Conservation (phyloP, 2,888 invertebrate species). For the Tethea ocularis region DNA sequence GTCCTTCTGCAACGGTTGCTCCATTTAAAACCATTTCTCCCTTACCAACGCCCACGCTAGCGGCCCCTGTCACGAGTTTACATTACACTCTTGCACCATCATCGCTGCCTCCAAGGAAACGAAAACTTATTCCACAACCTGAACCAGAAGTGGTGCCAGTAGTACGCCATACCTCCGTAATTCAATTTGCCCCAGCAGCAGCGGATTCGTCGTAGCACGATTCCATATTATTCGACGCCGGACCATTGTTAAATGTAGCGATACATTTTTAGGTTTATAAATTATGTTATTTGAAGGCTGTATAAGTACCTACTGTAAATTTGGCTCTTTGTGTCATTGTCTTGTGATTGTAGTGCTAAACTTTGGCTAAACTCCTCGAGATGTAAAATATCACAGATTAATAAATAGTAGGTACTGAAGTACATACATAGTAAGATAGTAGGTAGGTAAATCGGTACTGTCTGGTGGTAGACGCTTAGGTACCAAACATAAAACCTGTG, state of each 20-base stretch:
- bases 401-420: too few relatives aligned
- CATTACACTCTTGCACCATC: constrained; percentile 65
- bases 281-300: constrained; percentile 48
- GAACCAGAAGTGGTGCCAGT: constrained; percentile 65
- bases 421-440: too few relatives aligned
- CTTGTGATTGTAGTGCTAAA: constrained; percentile 34
- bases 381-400: too few relatives aligned
- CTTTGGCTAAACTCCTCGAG: constrained; percentile 10
- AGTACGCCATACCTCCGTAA: constrained; percentile 87
- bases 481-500: too few relatives aligned
- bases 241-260: constrained; percentile 21
- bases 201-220: constrained; percentile 67
- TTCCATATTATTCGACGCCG: constrained; percentile 13
- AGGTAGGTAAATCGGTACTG: too few relatives aligned
- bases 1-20: constrained; percentile 65
- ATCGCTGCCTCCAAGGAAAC: constrained; percentile 90
- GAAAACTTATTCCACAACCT: constrained; percentile 90
- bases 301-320: too few relatives aligned
- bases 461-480: too few relatives aligned
- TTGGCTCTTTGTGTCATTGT: too few relatives aligned
- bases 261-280: constrained; percentile 35
- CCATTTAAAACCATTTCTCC: constrained; percentile 34
- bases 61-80: constrained; percentile 58
- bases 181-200: constrained; percentile 91
- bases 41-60: constrained; percentile 80